phyloP scores from a whole-genome alignment of 2,113 vertebrate genomes.

The Zingel zingel region DNA sequence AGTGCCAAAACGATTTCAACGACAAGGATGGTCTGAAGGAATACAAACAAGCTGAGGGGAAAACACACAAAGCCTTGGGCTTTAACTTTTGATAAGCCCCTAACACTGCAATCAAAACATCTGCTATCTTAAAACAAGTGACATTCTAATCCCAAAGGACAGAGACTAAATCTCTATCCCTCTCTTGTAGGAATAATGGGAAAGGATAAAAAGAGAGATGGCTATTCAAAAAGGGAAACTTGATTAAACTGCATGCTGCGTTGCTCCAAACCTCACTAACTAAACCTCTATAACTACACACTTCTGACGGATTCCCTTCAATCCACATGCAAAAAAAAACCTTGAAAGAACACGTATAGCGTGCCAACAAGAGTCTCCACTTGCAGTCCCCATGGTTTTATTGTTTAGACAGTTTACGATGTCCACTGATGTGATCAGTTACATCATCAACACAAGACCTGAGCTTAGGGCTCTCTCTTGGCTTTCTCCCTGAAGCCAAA shows the following conservation, averaged over 20 bases:
- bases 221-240: constrained; percentile 81
- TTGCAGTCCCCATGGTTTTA: constrained; percentile 86
- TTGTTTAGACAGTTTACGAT: constrained; percentile 83
- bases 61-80: constrained; percentile 81
- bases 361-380: constrained; percentile 83
- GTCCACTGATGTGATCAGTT: constrained; percentile 86
- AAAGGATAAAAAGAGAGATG: constrained; percentile 77
- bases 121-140: constrained; percentile 88
- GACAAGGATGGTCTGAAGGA: constrained; percentile 67
- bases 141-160: constrained; percentile 87
- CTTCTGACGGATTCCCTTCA: constrained; percentile 46
- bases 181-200: constrained; percentile 73
- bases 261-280: constrained; percentile 85
- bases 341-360: constrained; percentile 72
- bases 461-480: constrained; percentile 47
- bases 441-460: constrained; percentile 85
- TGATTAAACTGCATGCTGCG: constrained; percentile 84
- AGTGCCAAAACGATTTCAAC: constrained; percentile 77
- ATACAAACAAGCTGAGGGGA: constrained; percentile 68
- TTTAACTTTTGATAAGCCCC: constrained; percentile 85
- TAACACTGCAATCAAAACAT: constrained; percentile 84
- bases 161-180: constrained; percentile 81
- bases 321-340: constrained; percentile 48
- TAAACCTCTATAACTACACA: constrained; percentile 70
- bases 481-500: constrained; percentile 78